phyloP scores from a whole-genome alignment of 2,888 invertebrate species.

The Meliscaeva auricollis region DNA sequence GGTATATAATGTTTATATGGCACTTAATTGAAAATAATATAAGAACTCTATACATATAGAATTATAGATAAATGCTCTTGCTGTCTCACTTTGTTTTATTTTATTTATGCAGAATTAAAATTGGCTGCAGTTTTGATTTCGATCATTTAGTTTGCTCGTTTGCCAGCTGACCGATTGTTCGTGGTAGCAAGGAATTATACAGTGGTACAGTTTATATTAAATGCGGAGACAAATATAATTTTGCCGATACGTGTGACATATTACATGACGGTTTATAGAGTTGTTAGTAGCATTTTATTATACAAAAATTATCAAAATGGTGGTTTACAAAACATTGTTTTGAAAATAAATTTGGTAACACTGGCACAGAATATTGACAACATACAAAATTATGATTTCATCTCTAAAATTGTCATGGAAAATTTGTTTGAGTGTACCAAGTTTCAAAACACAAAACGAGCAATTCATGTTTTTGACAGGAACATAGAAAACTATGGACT shows the following conservation, averaged over 20 bases:
- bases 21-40: conserved; percentile 13
- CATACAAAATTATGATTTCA: too few relatives aligned
- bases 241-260: neutral
- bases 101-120: conserved; percentile 12
- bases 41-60: neutral
- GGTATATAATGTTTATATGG: neutral
- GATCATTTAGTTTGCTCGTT: conserved; percentile 66
- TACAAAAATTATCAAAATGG: too few relatives aligned
- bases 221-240: neutral
- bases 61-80: neutral
- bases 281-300: too few relatives aligned
- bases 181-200: neutral
- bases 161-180: conserved; percentile 40
- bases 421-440: too few relatives aligned
- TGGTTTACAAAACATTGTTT: too few relatives aligned
- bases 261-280: too few relatives aligned
- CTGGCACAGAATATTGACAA: too few relatives aligned
- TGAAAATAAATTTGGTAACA: too few relatives aligned
- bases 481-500: too few relatives aligned
- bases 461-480: too few relatives aligned
- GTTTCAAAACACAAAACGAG: too few relatives aligned
- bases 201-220: neutral
- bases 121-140: conserved; percentile 47
- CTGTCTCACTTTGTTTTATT: neutral
- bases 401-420: too few relatives aligned